phyloP scores from a whole-genome alignment of 2,888 invertebrate species.

The Leucophenga maculata region DNA sequence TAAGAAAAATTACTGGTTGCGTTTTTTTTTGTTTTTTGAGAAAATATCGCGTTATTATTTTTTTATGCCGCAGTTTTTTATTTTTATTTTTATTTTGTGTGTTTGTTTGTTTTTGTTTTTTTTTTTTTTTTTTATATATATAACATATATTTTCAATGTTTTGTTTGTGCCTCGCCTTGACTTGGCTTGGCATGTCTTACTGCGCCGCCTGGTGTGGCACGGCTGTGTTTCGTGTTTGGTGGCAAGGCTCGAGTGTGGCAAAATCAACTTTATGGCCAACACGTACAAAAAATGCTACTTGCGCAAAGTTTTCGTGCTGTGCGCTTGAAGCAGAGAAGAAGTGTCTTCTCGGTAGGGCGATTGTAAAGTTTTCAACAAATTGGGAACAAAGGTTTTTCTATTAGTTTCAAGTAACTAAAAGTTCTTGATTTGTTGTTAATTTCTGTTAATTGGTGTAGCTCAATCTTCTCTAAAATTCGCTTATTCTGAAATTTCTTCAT shows the following conservation, averaged over 20 bases:
- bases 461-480: too few species aligned
- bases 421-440: too few species aligned
- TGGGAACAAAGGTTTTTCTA: too few species aligned
- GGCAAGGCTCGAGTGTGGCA: slow-evolving; percentile 30
- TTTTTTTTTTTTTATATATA: slow-evolving; percentile 44
- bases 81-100: slow-evolving; percentile 21
- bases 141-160: not conserved
- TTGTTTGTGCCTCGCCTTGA: slow-evolving; percentile 23
- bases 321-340: not conserved
- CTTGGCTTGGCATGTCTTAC: slow-evolving; percentile 14
- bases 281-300: slow-evolving; percentile 44
- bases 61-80: slow-evolving; percentile 55
- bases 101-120: not conserved
- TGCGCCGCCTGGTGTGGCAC: not conserved
- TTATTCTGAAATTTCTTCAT: too few species aligned
- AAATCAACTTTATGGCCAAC: slow-evolving; percentile 61
- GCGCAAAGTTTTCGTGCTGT: slow-evolving; percentile 9
- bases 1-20: slow-evolving; percentile 39
- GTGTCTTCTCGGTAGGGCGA: not conserved
- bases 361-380: too few species aligned
- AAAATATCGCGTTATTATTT: slow-evolving; percentile 55
- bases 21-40: too few species aligned
- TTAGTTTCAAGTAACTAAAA: too few species aligned
- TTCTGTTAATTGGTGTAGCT: too few species aligned
- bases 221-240: not conserved